These are phyloP conservation scores for Anabacerthia variegaticeps DNA, from an alignment of 2,797 vertebrate genomes.

Conservation along the genomic window DNA sequence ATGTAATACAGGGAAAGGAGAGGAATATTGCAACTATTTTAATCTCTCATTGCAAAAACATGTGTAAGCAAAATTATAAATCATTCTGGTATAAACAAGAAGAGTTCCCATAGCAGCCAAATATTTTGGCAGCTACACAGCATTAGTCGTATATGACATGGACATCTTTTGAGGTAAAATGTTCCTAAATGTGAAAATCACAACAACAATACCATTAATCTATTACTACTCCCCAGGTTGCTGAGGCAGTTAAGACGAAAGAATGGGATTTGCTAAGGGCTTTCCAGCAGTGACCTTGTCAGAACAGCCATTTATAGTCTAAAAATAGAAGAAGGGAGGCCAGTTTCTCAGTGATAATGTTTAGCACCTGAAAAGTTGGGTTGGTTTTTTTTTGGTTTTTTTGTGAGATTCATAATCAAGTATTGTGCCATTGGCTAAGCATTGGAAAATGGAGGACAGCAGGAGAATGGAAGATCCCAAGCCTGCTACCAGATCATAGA, in stretches of 20 bases:
- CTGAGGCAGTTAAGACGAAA: neutral
- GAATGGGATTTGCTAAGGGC: neutral
- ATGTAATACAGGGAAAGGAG: neutral
- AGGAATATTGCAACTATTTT: slow-evolving; percentile 23
- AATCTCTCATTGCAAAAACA: slow-evolving; percentile 45
- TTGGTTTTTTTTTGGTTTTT: neutral
- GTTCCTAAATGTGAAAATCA: neutral
- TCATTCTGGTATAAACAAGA: slow-evolving; percentile 23
- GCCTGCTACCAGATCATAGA: neutral
- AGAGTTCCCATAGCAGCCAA: slow-evolving; percentile 46
- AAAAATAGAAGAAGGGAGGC: neutral
- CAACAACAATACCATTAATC: neutral
- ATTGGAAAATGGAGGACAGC: neutral
- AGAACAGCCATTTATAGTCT: neutral
- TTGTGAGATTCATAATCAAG: neutral
- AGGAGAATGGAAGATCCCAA: neutral
- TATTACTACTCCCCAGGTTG: neutral
- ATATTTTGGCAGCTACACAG: slow-evolving; percentile 32
- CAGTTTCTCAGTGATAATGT: neutral
- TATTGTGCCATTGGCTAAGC: neutral
- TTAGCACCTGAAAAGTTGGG: neutral
- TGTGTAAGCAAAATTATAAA: slow-evolving; percentile 30
- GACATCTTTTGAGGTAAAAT: slow-evolving; percentile 22
- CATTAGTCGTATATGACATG: neutral
- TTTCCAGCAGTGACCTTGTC: neutral